Percentiles rank a stretch among this genome's conserved stretches.
Conservation (phyloP, 2,113 vertebrate genomes). For the Geococcyx californianus region DNA sequence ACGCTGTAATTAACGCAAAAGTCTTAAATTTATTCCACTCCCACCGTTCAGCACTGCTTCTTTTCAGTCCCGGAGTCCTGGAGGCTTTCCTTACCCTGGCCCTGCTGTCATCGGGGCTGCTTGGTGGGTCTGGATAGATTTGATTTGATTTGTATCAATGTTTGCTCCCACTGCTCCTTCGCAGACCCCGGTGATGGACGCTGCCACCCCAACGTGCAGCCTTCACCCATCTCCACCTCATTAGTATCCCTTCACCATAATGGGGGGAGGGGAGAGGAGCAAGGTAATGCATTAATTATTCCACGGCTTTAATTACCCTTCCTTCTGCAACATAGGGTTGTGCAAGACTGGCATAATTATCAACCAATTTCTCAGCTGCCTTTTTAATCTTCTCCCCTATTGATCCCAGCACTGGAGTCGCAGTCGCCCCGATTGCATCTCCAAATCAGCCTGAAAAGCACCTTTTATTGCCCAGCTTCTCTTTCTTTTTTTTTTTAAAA, state of each 20-base stretch:
- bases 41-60: too few species aligned
- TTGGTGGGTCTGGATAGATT: background rate
- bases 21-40: background rate
- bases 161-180: background rate
- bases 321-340: background rate
- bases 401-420: background rate
- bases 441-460: background rate
- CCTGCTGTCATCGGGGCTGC: background rate
- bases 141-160: background rate
- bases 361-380: background rate
- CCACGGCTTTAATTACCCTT: conserved; percentile 45
- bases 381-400: background rate
- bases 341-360: background rate
- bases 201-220: background rate
- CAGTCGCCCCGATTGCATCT: background rate
- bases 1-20: background rate
- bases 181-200: fast-evolving
- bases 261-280: background rate
- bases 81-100: background rate
- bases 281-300: conserved; percentile 31
- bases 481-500: background rate
- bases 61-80: too few species aligned
- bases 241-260: background rate
- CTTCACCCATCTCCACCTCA: background rate
- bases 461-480: background rate